A percentile compares a stretch with the other conserved stretches of the same genome.
Conservation (phyloP, 2,888 invertebrate species). For the Merodon equestris region DNA sequence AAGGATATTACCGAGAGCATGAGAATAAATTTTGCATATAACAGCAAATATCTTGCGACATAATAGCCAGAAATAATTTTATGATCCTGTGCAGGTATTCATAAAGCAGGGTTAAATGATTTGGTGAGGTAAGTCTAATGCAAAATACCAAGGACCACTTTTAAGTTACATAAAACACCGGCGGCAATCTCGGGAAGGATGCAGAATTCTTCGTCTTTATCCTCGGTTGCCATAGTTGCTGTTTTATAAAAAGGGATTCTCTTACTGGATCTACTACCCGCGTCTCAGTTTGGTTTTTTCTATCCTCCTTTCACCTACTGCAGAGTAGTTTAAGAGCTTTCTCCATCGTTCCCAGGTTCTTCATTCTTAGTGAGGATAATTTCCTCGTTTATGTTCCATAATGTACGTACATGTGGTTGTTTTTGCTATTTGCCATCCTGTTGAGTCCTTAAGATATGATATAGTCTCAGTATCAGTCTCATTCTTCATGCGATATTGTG, state of each 20-base stretch:
- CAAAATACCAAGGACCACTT: conserved; percentile 51
- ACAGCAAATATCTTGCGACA: conserved; percentile 55
- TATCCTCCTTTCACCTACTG: too few relatives aligned
- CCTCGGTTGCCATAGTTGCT: too few relatives aligned
- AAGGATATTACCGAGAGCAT: not conserved
- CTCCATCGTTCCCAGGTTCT: too few relatives aligned
- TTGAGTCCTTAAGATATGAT: too few relatives aligned
- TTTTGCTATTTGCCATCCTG: too few relatives aligned
- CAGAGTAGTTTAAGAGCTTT: too few relatives aligned
- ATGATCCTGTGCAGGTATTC: conserved; percentile 31
- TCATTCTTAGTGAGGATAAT: too few relatives aligned
- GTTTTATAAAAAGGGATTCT: too few relatives aligned
- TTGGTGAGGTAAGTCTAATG: conserved; percentile 57
- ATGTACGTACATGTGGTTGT: not conserved
- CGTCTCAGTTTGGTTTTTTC: too few relatives aligned
- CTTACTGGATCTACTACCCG: too few relatives aligned
- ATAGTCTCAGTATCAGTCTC: conserved; percentile 15
- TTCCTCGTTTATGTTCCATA: too few relatives aligned
- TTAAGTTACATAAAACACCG: conserved; percentile 60
- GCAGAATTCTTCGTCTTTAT: conserved; percentile 5
- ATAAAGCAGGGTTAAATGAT: conserved; percentile 49
- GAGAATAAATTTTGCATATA: conserved; percentile 15
- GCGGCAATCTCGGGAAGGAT: conserved; percentile 49
- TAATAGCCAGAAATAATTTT: conserved; percentile 55
- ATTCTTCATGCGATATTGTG: too few relatives aligned